phyloP scores from a whole-genome alignment of 2,888 invertebrate species.

The Plagodis dolabraria region DNA sequence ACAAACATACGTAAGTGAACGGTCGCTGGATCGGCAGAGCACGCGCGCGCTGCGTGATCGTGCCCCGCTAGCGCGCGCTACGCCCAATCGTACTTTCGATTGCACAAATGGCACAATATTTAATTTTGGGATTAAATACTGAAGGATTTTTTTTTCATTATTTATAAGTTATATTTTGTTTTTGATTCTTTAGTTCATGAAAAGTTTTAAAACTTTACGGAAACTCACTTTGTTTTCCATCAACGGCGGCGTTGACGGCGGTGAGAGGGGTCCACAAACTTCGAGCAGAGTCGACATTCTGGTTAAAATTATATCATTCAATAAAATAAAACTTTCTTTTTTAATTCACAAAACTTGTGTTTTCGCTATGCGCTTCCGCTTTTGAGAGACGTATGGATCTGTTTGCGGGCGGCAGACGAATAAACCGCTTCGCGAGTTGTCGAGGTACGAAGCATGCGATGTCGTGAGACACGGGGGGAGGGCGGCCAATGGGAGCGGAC shows the following conservation, averaged over 20 bases:
- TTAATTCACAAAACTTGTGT: slow-evolving; percentile 78
- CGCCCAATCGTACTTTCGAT: slow-evolving; percentile 67
- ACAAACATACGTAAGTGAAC: slow-evolving; percentile 71
- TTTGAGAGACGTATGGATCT: slow-evolving; percentile 74
- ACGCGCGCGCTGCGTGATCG: slow-evolving; percentile 77
- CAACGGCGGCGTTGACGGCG: slow-evolving; percentile 89
- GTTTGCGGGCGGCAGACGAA: slow-evolving; percentile 78
- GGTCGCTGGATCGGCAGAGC: slow-evolving; percentile 64
- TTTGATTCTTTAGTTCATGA: slow-evolving; percentile 7
- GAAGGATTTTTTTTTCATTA: slow-evolving; percentile 29
- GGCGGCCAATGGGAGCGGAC: slow-evolving; percentile 86
- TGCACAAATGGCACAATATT: slow-evolving; percentile 58
- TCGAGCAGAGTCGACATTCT: slow-evolving; percentile 76
- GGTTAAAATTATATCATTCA: slow-evolving; percentile 66
- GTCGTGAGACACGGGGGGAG: slow-evolving; percentile 87
- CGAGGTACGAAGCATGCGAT: slow-evolving; percentile 80
- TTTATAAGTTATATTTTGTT: background rate
- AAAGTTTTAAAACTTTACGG: slow-evolving; percentile 41
- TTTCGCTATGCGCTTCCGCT: slow-evolving; percentile 56
- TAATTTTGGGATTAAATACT: slow-evolving; percentile 6
- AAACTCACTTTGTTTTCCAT: slow-evolving; percentile 84
- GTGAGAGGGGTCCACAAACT: slow-evolving; percentile 86
- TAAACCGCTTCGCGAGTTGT: slow-evolving; percentile 75
- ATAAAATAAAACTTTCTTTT: slow-evolving; percentile 71
- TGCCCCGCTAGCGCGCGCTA: slow-evolving; percentile 39